Evolutionary conservation across 2,113 vertebrate species (phyloP).

Genomic region (Microtus montanus): DNA sequence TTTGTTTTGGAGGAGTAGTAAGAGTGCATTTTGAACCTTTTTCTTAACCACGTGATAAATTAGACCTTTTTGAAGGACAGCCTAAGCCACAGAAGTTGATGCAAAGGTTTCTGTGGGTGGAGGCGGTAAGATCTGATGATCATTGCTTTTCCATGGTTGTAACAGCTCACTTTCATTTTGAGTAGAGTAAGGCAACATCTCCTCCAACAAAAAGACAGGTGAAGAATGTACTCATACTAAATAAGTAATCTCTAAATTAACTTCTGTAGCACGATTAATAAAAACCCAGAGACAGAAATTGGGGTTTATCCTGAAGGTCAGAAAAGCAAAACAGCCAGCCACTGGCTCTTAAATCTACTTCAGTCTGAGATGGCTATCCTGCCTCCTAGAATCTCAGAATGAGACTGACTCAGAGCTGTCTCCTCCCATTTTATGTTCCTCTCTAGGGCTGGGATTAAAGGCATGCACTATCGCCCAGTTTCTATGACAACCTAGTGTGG

Average conservation of each 20-base stretch:
- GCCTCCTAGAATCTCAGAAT: no score
- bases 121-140: background rate
- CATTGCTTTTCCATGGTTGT: background rate
- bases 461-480: no score
- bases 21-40: background rate
- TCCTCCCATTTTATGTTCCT: no score
- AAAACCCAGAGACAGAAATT: no score
- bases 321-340: no score
- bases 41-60: background rate
- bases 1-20: background rate
- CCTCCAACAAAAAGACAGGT: background rate
- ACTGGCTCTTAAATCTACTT: no score
- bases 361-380: no score
- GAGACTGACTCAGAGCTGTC: no score
- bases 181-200: background rate
- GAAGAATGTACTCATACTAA: background rate
- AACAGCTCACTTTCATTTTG: background rate
- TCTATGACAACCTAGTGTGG: no score
- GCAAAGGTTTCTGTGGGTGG: background rate
- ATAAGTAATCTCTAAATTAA: slow-evolving; percentile 42
- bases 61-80: background rate
- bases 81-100: background rate
- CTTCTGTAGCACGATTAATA: no score
- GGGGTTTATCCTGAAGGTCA: no score
- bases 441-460: no score